These are phyloP conservation scores for Psilanteris sp. DNA, from an alignment of 1,140 invertebrate genomes.

Conservation along the genomic window DNA sequence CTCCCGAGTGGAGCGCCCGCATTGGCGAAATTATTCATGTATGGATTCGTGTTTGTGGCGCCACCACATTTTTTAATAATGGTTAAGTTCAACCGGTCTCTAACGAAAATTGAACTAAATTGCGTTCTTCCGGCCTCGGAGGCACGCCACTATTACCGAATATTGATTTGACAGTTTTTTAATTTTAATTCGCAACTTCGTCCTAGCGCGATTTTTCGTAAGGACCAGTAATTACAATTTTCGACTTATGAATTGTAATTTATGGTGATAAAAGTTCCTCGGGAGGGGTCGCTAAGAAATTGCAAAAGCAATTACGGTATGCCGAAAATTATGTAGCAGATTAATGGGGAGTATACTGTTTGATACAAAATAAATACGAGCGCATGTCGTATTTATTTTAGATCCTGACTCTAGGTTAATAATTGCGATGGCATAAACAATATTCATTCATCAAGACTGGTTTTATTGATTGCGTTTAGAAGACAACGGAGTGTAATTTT, in stretches of 20 bases:
- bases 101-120: slow-evolving; percentile 23
- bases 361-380: no score
- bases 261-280: slow-evolving; percentile 16
- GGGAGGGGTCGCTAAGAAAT: background rate
- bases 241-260: slow-evolving; percentile 39
- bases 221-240: slow-evolving; percentile 30
- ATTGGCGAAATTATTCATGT: slow-evolving; percentile 38
- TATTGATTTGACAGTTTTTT: slow-evolving; percentile 38
- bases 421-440: no score
- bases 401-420: no score
- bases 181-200: slow-evolving; percentile 30
- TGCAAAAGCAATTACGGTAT: slow-evolving; percentile 17
- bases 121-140: slow-evolving; percentile 11
- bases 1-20: no score
- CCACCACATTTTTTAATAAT: slow-evolving; percentile 13
- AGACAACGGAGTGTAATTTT: no score
- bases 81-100: slow-evolving; percentile 15
- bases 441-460: no score
- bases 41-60: slow-evolving; percentile 33
- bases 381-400: no score
- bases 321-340: background rate
- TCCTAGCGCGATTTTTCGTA: slow-evolving; percentile 21
- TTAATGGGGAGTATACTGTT: slow-evolving; percentile 4
- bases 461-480: no score
- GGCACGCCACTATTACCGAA: slow-evolving; percentile 26